These are phyloP conservation scores for Platypus cylindrus DNA, from an alignment of 2,888 invertebrate genomes.

Conservation along the genomic window DNA sequence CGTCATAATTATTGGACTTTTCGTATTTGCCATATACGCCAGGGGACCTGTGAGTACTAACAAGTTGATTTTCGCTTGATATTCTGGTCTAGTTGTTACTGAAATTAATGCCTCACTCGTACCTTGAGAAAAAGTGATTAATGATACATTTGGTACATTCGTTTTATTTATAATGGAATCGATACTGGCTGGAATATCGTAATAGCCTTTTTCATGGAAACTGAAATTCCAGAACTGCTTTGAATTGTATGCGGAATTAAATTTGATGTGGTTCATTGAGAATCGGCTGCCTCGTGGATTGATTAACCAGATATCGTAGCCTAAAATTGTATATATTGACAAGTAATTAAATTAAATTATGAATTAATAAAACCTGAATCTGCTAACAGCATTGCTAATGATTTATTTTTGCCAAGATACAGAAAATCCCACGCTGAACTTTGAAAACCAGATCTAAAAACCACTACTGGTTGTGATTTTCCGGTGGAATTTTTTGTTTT, in stretches of 20 bases:
- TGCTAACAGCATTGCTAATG: slow-evolving; percentile 11
- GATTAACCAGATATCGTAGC: slow-evolving; percentile 21
- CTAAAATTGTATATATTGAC: slow-evolving; percentile 2
- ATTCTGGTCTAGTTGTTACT: slow-evolving; percentile 45
- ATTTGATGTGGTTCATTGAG: slow-evolving; percentile 7
- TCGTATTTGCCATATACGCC: slow-evolving; percentile 38
- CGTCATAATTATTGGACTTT: no score
- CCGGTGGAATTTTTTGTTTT: neutral
- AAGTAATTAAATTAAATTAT: neutral
- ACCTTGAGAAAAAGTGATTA: slow-evolving; percentile 67
- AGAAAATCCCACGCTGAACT: slow-evolving; percentile 11
- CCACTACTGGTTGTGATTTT: neutral
- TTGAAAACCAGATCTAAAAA: slow-evolving; percentile 4
- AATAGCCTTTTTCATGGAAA: slow-evolving; percentile 66
- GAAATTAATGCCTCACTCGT: slow-evolving; percentile 51
- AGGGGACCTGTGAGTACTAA: slow-evolving; percentile 56
- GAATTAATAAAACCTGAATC: slow-evolving; percentile 13
- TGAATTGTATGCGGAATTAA: slow-evolving; percentile 3
- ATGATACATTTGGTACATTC: slow-evolving; percentile 46
- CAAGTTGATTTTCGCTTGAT: slow-evolving; percentile 47
- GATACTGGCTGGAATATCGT: slow-evolving; percentile 65
- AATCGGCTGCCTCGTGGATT: slow-evolving; percentile 40
- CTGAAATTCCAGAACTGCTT: slow-evolving; percentile 33
- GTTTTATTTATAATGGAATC: slow-evolving; percentile 49
- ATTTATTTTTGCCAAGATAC: slow-evolving; percentile 7